Conservation (phyloP, 2,888 invertebrate genomes). For the Prenolepis imparis region DNA sequence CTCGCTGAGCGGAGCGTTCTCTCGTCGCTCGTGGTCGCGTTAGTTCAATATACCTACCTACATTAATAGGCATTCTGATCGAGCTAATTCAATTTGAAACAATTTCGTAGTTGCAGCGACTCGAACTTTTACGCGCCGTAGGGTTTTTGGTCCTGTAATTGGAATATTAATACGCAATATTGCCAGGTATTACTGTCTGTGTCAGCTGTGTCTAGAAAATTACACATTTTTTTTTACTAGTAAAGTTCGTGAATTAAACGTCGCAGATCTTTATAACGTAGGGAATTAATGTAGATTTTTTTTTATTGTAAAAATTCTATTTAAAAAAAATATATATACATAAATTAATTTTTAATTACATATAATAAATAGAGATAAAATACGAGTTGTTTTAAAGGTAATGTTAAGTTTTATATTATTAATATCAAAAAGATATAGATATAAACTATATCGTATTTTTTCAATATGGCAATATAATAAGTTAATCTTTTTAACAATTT, state of each 20-base stretch:
- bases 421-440: background rate
- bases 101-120: slow-evolving; percentile 58
- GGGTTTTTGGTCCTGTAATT: slow-evolving; percentile 19
- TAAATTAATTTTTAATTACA: no score
- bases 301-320: background rate
- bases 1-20: slow-evolving; percentile 23
- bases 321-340: background rate
- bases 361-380: background rate
- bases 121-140: slow-evolving; percentile 60
- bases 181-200: background rate
- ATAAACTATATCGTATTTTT: background rate
- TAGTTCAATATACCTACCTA: slow-evolving; percentile 49
- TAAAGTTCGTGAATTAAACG: background rate
- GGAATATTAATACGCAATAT: slow-evolving; percentile 35
- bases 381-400: background rate
- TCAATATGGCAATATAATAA: background rate
- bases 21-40: slow-evolving; percentile 33
- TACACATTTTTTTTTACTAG: background rate
- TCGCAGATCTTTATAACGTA: background rate
- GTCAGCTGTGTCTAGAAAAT: background rate
- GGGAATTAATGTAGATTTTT: background rate
- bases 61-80: slow-evolving; percentile 55
- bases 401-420: background rate
- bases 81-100: slow-evolving; percentile 55
- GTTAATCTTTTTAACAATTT: background rate